Base-by-base conservation (phyloP, 2,113 vertebrate genomes). In the Atherinomorus stipes region DNA sequence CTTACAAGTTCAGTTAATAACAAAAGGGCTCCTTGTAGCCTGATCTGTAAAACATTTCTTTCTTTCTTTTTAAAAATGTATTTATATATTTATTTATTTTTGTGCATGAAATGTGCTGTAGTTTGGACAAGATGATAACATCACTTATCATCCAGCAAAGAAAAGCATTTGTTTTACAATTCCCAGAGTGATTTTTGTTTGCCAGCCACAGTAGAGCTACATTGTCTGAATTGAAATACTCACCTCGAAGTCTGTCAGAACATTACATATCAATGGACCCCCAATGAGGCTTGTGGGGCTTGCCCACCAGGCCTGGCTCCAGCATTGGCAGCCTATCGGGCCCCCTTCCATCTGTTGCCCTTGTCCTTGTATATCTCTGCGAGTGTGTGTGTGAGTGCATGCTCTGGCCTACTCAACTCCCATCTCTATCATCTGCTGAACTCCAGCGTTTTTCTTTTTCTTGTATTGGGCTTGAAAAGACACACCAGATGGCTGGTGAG, bases 311-410 rank as follows among this genome's bases (percentile, higher is more conserved):
- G 88, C 83, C 71, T 19, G 57, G 58, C 76, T 89, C 74, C 83
- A 88, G 66, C 76, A 58, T 65, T 47, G 26, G 59, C 88, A 77
- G 45, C 74, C 73, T 74, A 77, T 71, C 34, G 38, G 64, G 80
- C 58, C 76, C 78, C 73, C 73, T 81, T 89, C 90, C 91, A 93
- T 93, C 90, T 93, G 89, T 68, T 85, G 71, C 70, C 77, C 71
- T 80, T 69, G 52, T 79, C 53, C 31, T 74, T 44, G 59, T 47
- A 13, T 23, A 61, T 21, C 44, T 23, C 19, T 58, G 28, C 38
- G 60, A 62, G 26, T 44, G 26, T 37, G 65, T 40, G 44, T 66
- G 62, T 51, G 52, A 19, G 49, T 45, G 3, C 54, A 28, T 4
- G 26, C 8, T 22, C 26, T 73, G 65, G 57, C 59, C 72, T 65